phyloP scores from a whole-genome alignment of 2,113 vertebrate genomes.

The Leucosticte australis region DNA sequence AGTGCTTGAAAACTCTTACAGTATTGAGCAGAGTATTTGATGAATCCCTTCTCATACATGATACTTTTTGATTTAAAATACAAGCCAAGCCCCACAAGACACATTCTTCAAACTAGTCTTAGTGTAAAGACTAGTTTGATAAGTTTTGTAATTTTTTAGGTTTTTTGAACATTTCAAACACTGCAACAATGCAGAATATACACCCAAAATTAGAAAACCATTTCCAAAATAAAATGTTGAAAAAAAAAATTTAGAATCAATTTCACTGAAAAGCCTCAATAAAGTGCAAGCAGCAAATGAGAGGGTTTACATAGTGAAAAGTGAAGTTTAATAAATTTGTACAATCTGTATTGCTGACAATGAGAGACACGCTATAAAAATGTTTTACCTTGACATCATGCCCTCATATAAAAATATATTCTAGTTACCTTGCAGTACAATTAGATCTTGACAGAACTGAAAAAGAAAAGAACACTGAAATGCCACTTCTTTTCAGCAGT shows the following conservation, averaged over 20 bases:
- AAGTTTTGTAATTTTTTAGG: not conserved
- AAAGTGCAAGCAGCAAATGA: constrained; percentile 36
- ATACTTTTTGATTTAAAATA: not conserved
- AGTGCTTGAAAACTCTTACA: not conserved
- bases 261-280: not conserved
- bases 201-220: not conserved
- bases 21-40: not conserved
- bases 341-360: not conserved
- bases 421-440: not conserved
- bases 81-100: not conserved
- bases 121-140: not conserved
- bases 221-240: not conserved
- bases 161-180: not conserved
- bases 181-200: not conserved
- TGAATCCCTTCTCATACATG: not conserved
- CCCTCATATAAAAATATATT: constrained; percentile 51
- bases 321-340: constrained; percentile 31
- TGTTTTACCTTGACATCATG: not conserved
- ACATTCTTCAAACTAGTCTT: not conserved
- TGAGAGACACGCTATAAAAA: constrained; percentile 5
- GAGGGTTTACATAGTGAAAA: not conserved
- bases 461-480: not conserved
- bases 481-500: not conserved
- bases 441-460: not conserved
- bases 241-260: not conserved